phyloP scores from a whole-genome alignment of 2,888 invertebrate genomes.

The Craniophora ligustri region DNA sequence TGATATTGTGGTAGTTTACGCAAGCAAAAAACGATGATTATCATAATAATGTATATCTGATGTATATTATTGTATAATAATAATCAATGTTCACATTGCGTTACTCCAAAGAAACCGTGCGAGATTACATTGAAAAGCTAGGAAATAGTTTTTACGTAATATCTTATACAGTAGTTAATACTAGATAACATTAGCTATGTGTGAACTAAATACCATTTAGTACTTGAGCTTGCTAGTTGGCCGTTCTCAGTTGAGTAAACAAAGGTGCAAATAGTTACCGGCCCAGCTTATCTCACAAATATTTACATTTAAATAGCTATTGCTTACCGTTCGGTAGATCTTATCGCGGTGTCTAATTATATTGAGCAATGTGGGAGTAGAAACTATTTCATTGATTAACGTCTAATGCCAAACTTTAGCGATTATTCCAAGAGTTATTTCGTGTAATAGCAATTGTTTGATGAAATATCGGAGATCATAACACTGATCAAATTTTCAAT shows the following conservation, averaged over 20 bases:
- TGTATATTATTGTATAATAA: constrained; percentile 14
- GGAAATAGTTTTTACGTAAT: constrained; percentile 30
- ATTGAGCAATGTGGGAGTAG: constrained; percentile 53
- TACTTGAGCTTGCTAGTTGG: constrained; percentile 46
- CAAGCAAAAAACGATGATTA: constrained; percentile 14
- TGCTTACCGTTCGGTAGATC: constrained; percentile 51
- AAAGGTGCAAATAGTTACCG: constrained; percentile 55
- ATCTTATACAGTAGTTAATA: constrained; percentile 21
- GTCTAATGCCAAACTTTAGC: constrained; percentile 42
- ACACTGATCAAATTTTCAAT: constrained; percentile 35
- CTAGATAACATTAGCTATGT: constrained; percentile 38
- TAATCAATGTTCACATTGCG: constrained; percentile 12
- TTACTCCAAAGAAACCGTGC: constrained; percentile 19
- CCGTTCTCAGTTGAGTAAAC: constrained; percentile 55
- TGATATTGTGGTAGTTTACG: background rate
- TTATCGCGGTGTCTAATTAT: constrained; percentile 56
- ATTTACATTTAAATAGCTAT: constrained; percentile 57
- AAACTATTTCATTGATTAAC: constrained; percentile 53
- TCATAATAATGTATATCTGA: constrained; percentile 23
- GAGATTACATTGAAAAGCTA: constrained; percentile 29
- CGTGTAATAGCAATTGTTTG: constrained; percentile 45
- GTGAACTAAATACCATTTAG: constrained; percentile 54
- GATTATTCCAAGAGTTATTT: constrained; percentile 44
- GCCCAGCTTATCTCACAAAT: constrained; percentile 52
- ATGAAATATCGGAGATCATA: constrained; percentile 40